Conservation (phyloP, 2,113 vertebrate genomes). For the Oryzias melastigma region DNA sequence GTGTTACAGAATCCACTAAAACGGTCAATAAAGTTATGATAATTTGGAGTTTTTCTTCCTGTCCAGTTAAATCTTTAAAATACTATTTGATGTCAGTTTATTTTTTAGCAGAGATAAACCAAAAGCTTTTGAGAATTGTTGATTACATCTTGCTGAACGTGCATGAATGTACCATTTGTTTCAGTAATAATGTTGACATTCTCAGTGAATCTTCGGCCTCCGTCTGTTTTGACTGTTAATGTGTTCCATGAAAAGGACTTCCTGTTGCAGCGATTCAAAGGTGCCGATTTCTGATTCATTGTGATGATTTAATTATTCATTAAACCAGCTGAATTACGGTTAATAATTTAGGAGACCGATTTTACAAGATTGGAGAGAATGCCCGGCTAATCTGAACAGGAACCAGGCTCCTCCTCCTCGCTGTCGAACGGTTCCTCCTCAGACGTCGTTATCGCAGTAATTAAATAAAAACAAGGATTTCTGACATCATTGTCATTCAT, state of each 20-base stretch:
- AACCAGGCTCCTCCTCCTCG: neutral
- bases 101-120: no score
- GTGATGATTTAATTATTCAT: neutral
- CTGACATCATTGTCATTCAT: neutral
- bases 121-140: no score
- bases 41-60: no score
- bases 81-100: no score
- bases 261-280: neutral
- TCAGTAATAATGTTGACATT: no score
- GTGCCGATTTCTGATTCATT: neutral
- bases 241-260: neutral
- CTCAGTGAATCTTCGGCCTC: neutral
- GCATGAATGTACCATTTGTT: no score
- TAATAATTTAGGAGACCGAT: neutral
- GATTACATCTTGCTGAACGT: no score
- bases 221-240: neutral
- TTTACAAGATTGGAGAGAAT: neutral
- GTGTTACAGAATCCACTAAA: no score
- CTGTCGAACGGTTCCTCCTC: neutral
- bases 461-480: neutral
- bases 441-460: neutral
- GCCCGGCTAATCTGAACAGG: neutral
- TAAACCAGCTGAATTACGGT: neutral
- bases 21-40: no score
- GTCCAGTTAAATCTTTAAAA: no score